These are phyloP conservation scores for Holocentrus rufus DNA, from an alignment of 2,797 vertebrate genomes.

Conservation along the genomic window DNA sequence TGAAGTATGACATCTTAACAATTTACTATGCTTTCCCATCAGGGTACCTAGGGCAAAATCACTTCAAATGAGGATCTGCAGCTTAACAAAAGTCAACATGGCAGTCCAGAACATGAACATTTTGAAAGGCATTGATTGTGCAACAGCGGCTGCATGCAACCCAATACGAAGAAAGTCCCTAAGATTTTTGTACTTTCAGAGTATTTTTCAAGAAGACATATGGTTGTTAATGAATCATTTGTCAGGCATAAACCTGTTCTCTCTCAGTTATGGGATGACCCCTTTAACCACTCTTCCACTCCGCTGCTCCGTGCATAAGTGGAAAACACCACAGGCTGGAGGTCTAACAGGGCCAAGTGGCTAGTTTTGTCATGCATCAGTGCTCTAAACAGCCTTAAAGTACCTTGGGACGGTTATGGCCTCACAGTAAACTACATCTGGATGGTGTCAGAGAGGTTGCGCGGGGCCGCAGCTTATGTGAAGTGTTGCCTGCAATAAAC, in stretches of 20 bases:
- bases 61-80: too few relatives aligned
- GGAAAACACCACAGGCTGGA: constrained; percentile 51
- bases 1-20: too few relatives aligned
- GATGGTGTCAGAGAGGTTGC: constrained; percentile 53
- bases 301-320: not conserved
- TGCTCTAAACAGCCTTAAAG: constrained; percentile 48
- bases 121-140: constrained; percentile 1
- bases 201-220: constrained; percentile 33
- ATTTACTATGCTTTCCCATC: too few relatives aligned
- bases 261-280: constrained; percentile 35
- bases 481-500: constrained; percentile 57
- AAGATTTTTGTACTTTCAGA: constrained; percentile 36
- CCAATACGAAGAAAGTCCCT: constrained; percentile 8
- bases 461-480: constrained; percentile 29
- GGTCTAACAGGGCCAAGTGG: constrained; percentile 58
- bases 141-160: not conserved
- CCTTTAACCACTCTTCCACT: constrained; percentile 13
- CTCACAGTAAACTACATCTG: constrained; percentile 45
- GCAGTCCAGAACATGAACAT: too few relatives aligned
- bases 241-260: constrained; percentile 30
- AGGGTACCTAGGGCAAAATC: too few relatives aligned
- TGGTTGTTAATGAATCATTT: constrained; percentile 18
- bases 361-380: constrained; percentile 51
- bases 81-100: too few relatives aligned
- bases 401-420: constrained; percentile 37